A percentile compares a stretch with the other conserved stretches of the same genome.
Conservation (phyloP, 2,888 invertebrate species). For the Pilophorus perplexus region DNA sequence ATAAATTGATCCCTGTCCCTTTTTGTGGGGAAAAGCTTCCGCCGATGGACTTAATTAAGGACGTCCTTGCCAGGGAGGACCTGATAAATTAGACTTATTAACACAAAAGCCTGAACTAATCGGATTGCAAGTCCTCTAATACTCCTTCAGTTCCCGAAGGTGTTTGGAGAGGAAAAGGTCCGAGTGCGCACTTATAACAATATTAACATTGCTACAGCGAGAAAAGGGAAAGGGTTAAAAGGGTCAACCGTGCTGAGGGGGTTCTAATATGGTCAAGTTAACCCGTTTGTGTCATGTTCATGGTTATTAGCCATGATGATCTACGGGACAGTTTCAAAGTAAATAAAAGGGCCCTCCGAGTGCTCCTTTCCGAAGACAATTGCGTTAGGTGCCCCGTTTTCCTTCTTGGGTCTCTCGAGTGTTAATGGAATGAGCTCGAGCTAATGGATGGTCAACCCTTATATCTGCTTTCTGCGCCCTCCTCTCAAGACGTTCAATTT, state of each 20-base stretch:
- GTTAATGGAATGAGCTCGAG: slow-evolving; percentile 11
- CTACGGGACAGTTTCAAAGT: slow-evolving; percentile 38
- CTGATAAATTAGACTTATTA: slow-evolving; percentile 22
- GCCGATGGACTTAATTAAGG: slow-evolving; percentile 3
- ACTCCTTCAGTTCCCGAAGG: background rate
- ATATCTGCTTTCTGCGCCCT: background rate
- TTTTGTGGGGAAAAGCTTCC: background rate
- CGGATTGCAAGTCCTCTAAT: slow-evolving; percentile 16
- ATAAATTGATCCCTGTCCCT: background rate
- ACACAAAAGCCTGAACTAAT: slow-evolving; percentile 27
- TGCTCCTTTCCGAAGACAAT: slow-evolving; percentile 25
- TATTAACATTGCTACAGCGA: slow-evolving; percentile 28
- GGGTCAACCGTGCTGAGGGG: slow-evolving; percentile 3
- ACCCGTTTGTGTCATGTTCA: slow-evolving; percentile 27
- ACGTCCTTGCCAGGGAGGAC: background rate
- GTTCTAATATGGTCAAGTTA: slow-evolving; percentile 30
- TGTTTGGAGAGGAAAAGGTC: slow-evolving; percentile 23
- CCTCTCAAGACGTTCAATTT: no score
- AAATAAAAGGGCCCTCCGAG: slow-evolving; percentile 32
- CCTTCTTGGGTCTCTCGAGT: slow-evolving; percentile 8
- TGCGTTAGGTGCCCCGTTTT: slow-evolving; percentile 16
- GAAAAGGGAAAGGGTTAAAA: slow-evolving; percentile 18
- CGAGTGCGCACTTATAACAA: slow-evolving; percentile 18
- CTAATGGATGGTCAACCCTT: slow-evolving; percentile 22
- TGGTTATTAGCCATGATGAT: slow-evolving; percentile 38